These are phyloP conservation scores for Eurosta solidaginis DNA, from an alignment of 1,140 invertebrate species.

Conservation along the genomic window DNA sequence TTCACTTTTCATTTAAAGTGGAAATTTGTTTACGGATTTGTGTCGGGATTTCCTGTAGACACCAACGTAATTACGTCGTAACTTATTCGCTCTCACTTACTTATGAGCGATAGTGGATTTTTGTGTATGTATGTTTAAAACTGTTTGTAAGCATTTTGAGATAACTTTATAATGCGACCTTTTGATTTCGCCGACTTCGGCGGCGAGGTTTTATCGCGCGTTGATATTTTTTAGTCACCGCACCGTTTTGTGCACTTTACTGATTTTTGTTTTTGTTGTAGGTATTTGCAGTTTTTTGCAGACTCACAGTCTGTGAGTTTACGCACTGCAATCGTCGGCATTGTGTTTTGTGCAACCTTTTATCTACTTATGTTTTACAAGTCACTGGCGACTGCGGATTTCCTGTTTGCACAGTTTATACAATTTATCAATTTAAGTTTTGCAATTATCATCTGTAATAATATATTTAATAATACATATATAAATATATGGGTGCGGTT, in stretches of 20 bases:
- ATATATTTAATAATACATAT: too few relatives aligned
- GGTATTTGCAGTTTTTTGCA: neutral
- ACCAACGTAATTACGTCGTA: neutral
- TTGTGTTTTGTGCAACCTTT: neutral
- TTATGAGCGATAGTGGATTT: neutral
- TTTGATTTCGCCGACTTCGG: neutral
- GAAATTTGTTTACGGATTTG: conserved; percentile 13
- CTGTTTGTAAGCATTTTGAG: neutral
- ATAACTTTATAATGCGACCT: neutral
- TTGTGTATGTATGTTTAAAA: neutral
- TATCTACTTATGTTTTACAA: neutral
- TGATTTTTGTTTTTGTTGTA: neutral
- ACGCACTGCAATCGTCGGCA: too few relatives aligned
- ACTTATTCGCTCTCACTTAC: neutral
- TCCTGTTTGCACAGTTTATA: neutral
- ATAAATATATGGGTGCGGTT: too few relatives aligned
- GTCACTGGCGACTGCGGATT: neutral
- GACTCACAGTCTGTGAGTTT: neutral
- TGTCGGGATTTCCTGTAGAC: conserved; percentile 18
- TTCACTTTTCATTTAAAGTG: conserved; percentile 20
- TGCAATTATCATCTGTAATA: neutral
- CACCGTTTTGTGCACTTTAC: too few relatives aligned
- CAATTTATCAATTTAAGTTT: neutral
- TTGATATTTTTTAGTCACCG: too few relatives aligned
- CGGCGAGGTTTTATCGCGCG: neutral